Percentiles rank a stretch among this genome's conserved stretches.
These are phyloP conservation scores for Leptoteleia sp. DNA, from an alignment of 1,140 invertebrate species.

Conservation along the genomic window DNA sequence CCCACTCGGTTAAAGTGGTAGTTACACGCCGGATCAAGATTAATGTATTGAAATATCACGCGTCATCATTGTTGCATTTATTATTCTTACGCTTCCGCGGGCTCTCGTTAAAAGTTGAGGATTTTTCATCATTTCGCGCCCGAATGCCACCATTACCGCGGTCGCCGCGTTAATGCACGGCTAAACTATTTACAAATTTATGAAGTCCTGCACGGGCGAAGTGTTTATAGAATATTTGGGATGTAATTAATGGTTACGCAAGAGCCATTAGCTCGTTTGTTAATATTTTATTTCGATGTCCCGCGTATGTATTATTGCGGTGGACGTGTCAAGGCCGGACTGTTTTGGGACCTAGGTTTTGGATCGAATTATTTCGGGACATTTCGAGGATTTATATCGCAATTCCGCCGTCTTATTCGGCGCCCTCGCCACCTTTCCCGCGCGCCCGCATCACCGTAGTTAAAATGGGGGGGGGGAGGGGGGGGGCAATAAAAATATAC, in stretches of 20 bases:
- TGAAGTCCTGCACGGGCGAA: slow-evolving; percentile 24
- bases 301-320: no score
- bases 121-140: slow-evolving; percentile 52
- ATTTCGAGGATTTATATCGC: not conserved
- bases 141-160: slow-evolving; percentile 39
- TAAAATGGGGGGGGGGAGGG: no score
- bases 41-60: slow-evolving; percentile 67
- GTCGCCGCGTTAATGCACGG: slow-evolving; percentile 27
- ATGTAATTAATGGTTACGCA: slow-evolving; percentile 14
- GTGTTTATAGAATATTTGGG: slow-evolving; percentile 18
- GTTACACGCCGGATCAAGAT: slow-evolving; percentile 66
- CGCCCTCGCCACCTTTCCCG: not conserved
- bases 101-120: slow-evolving; percentile 48
- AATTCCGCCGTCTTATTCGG: not conserved
- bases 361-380: not conserved
- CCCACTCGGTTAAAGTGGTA: slow-evolving; percentile 63
- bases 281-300: slow-evolving; percentile 14
- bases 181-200: slow-evolving; percentile 41
- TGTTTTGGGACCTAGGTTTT: no score
- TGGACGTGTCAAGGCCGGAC: no score
- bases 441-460: slow-evolving; percentile 11
- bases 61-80: slow-evolving; percentile 66
- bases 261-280: slow-evolving; percentile 9
- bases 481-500: slow-evolving; percentile 43
- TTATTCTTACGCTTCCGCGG: slow-evolving; percentile 41